These are phyloP conservation scores for Syritta pipiens DNA, from an alignment of 2,888 invertebrate species.

Conservation along the genomic window DNA sequence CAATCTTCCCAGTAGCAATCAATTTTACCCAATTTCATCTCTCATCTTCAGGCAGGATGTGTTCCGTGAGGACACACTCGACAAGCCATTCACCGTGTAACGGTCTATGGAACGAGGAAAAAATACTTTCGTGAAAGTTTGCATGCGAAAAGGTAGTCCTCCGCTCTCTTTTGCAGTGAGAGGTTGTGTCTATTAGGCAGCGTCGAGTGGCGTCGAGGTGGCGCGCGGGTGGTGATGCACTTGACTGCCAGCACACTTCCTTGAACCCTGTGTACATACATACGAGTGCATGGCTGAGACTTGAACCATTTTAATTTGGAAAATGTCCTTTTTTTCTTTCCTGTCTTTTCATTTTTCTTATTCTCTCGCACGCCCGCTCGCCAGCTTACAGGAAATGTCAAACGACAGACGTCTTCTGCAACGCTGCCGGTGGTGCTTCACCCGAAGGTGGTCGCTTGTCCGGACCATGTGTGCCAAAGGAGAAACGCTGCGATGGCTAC, in stretches of 20 bases:
- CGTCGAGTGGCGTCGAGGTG: conserved; percentile 9
- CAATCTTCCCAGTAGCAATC: conserved; percentile 30
- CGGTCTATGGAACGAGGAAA: conserved; percentile 31
- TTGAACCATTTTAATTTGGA: conserved; percentile 59
- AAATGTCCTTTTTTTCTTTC: conserved; percentile 48
- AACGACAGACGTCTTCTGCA: conserved; percentile 92
- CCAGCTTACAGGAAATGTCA: conserved; percentile 93
- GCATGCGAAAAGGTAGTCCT: conserved; percentile 36
- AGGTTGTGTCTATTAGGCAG: conserved; percentile 31
- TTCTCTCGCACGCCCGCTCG: no score
- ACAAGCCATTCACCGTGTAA: conserved; percentile 50
- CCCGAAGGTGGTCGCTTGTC: conserved; percentile 81
- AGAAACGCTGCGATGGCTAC: conserved; percentile 94
- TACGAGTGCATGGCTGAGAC: conserved; percentile 7
- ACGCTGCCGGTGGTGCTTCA: conserved; percentile 82
- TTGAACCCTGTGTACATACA: conserved; percentile 2
- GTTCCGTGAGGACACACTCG: conserved; percentile 19
- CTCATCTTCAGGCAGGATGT: background rate
- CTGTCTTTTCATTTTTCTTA: conserved; percentile 74
- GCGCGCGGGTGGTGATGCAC: conserved; percentile 20
- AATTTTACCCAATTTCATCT: conserved; percentile 39
- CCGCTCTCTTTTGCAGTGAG: conserved; percentile 9
- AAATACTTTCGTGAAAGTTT: conserved; percentile 28
- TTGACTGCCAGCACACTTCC: conserved; percentile 41
- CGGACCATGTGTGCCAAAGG: conserved; percentile 92